Evolutionary conservation across 2,888 invertebrate genomes (phyloP), one percentile per base, ranked within the genome.

Genomic region (Panorpa germanica): DNA sequence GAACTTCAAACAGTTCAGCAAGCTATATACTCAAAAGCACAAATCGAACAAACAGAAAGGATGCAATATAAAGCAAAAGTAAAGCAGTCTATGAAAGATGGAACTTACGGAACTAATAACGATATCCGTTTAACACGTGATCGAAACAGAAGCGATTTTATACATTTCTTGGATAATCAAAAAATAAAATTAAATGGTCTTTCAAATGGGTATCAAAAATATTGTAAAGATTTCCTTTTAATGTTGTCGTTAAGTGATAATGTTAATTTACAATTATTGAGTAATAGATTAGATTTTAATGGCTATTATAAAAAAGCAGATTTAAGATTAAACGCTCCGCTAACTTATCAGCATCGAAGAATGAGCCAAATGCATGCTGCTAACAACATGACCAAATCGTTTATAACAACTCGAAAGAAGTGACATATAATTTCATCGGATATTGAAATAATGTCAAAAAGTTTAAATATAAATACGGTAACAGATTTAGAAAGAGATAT

Each of bases 221-320:
- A 83, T 46, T 83, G 93, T 20, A 77, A 81, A 32, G 74, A 80
- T 37, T 78, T 93, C 49, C 64, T 95, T 28, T 56, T 83, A 28
- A 74, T 82, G 52, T 63, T 93, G 12, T 80, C 85, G 11, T 66
- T 74, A 2, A 82, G 85, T 45, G 61, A 74, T 29, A 86, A 93
- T 53, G 73, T 80, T 38, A 86, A 82, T 40, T 62, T 95, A 10
- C 83, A 90, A 45, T 70, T 85, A 41, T 67, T 95, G 34, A 88
- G 90, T 38, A 86, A 85, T 46, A 70, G 93, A 3, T 63, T 95
- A 33, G 91, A 93, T 57, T 95, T 93, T 53, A 95, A 91, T 52
- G 86, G 88, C 50, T 83, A 82, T 55, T 95, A 95, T 58, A 83
- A 85, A 48, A 71, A 76, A 36, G 69, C 71, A 35, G 78, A 83